Percentiles rank a stretch among this genome's conserved stretches.
Evolutionary conservation across 2,797 vertebrate species (phyloP).

Genomic region (Eleutherodactylus coqui): DNA sequence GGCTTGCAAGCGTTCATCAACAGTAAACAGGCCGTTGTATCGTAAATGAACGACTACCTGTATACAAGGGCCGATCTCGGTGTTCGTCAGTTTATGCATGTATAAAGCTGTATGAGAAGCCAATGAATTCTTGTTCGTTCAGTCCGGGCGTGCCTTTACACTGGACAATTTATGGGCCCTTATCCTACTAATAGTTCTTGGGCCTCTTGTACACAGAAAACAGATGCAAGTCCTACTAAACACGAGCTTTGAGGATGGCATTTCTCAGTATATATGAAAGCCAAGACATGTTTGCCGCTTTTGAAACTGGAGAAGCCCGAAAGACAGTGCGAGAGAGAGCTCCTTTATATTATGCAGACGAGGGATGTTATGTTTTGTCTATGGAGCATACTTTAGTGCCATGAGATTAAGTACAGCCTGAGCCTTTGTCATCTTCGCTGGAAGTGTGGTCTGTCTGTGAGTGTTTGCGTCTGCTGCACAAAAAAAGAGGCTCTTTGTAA

Average conservation of each 20-base stretch:
- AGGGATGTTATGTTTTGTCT: conserved; percentile 63
- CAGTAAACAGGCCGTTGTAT: too few species aligned
- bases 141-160: too few species aligned
- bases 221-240: neutral
- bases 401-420: conserved; percentile 57
- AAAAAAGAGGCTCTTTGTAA: conserved; percentile 61
- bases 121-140: too few species aligned
- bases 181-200: too few species aligned
- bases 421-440: conserved; percentile 54
- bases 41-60: too few species aligned
- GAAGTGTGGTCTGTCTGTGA: conserved; percentile 54
- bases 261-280: conserved; percentile 26
- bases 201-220: neutral
- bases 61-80: too few species aligned
- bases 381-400: conserved; percentile 45
- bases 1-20: too few species aligned
- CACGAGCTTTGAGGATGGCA: neutral
- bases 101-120: too few species aligned
- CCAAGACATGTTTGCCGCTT: neutral
- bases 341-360: conserved; percentile 49
- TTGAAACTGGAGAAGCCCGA: conserved; percentile 44
- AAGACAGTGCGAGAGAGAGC: conserved; percentile 22
- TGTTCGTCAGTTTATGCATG: too few species aligned
- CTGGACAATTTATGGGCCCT: too few species aligned
- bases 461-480: conserved; percentile 59